Base-by-base conservation (phyloP, 2,888 invertebrate species). In the Spisula subtruncata region DNA sequence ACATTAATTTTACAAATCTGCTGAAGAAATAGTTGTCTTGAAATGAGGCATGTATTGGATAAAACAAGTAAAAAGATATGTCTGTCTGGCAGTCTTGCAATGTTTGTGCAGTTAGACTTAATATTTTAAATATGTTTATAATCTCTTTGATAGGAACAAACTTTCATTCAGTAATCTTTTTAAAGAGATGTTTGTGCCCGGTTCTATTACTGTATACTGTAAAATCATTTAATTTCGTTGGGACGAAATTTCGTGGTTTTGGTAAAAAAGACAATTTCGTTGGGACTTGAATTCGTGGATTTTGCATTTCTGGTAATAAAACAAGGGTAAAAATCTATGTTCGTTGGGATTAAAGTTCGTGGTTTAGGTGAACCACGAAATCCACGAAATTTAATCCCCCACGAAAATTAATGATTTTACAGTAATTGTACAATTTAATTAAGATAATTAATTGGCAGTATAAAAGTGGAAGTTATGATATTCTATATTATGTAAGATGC, bases 401-500 rank as follows among this genome's bases (percentile, higher is more conserved):
- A n/a, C n/a, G n/a, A n/a, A n/a, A n/a, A n/a, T n/a, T n/a, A n/a
- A n/a, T n/a, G n/a, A n/a, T n/a, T n/a, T n/a, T n/a, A n/a, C n/a
- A n/a, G n/a, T n/a, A 66, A 66, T 66, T 66, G 10, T 25, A 66
- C 60, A 66, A 25, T 66, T 66, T 66, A 66, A 66, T 66, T 25
- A 25, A 25, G 80, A 80, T 80, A 80, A 80, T 46, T 80, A 35
- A 80, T 41, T 46, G 29, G 80, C 32, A 12, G 60, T 60, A 25
- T 66, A 66, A 18, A 56, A 66, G 60, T 25, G 20, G n/a, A 66
- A 25, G 20, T 12, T 25, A 66, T n/a, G 20, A 66, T 25, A n/a
- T 66, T 1, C 20, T 66, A 66, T 66, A 66, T 25, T 66, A 25
- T 66, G 60, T 25, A 25, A 66, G 60, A 66, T 25, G 10, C n/a